Evolutionary conservation across 2,797 vertebrate species (phyloP), one percentile per base, ranked within the genome.

Genomic region (Gallinago stenura): DNA sequence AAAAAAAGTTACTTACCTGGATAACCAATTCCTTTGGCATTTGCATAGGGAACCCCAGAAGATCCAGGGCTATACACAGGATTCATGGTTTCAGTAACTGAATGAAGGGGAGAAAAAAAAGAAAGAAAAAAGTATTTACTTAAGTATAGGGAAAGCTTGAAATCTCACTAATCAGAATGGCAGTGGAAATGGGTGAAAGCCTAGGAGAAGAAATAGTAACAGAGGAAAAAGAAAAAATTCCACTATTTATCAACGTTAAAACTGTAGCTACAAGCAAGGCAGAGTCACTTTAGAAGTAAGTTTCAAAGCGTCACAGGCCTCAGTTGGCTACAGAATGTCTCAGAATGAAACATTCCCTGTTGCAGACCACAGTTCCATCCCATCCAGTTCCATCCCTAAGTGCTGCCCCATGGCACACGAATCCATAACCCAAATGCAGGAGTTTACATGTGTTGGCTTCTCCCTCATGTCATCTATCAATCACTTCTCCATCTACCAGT

Each of bases 31-130:
- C 99, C 99, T 99, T 99, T 99, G 90, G 98, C 97, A 97, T 99
- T 99, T 98, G 99, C 98, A 97, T 99, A 99, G 96, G 99, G 99
- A 97, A 99, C 99, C 98, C 99, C 99, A 98, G 99, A 98, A 98
- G 99, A 98, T 61, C 98, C 98, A 98, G 99, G 99, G 98, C 98
- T 99, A 98, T 99, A 99, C 60, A 99, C 99, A 83, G 99, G 99
- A 98, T 99, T 99, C 99, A 99, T 99, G 97, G 94, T 99, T 98
- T 97, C 98, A 96, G 95, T 71, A 97, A 96, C 98, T 98, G 87
- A 87, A 97, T 57, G 0, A 2, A 91, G 35, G 14, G 19, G 16
- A 30, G 58, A 35, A 75, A 90, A 92, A 60, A 60, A 69, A 64
- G 66, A 76, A 78, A 31, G 24, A 83, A 75, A 85, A 1, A 33